Base-by-base conservation (phyloP, 2,888 invertebrate species). In the Sarcophaga rosellei region DNA sequence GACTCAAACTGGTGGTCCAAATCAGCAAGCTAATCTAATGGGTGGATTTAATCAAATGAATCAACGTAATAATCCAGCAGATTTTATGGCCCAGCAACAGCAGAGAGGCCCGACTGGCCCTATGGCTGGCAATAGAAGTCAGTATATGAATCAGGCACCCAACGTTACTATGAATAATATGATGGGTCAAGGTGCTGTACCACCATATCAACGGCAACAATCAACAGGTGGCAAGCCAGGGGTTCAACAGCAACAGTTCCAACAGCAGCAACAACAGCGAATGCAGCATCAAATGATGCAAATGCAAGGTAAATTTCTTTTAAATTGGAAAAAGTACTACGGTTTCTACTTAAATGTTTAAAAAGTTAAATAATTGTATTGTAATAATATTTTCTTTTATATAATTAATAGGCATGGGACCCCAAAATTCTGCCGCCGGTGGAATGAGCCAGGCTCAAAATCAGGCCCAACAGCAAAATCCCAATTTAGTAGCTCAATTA, bases 141-240 rank as follows among this genome's bases (percentile, higher is more conserved):
- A 93, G 82, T 93, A 93, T 77, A 92, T 93, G 91, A 92, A 91
- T 91, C 94, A 96, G 94, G 96, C 97, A 4, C 97, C 97, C 2
- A 97, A 97, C 92, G 97, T 97, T 2, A 97, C 97, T 1, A 97
- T 97, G 97, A 96, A 96, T 76, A 93, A 91, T 79, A 93, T 93
- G 92, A 92, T 93, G 91, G 91, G 90, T 3, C 93, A 93, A 20
- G 96, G 96, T 11, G 96, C 96, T 0, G 96, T 97, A 15, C 96
- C 97, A 1, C 96, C 97, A 0, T 97, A 97, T 93, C 95, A 96
- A 10, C 95, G 97, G 84, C 93, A 94, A 83, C 93, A 92, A 72
- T 89, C 91, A 11, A 88, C 91, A 4, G 92, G 91, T 35, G 92
- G 92, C 77, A 92, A 93, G 3, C 91, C 90, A 10, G 91, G 91